Evolutionary conservation across 2,797 vertebrate genomes (phyloP), one percentile per base, ranked within the genome.

Genomic region (Sebastes hopkinsi): DNA sequence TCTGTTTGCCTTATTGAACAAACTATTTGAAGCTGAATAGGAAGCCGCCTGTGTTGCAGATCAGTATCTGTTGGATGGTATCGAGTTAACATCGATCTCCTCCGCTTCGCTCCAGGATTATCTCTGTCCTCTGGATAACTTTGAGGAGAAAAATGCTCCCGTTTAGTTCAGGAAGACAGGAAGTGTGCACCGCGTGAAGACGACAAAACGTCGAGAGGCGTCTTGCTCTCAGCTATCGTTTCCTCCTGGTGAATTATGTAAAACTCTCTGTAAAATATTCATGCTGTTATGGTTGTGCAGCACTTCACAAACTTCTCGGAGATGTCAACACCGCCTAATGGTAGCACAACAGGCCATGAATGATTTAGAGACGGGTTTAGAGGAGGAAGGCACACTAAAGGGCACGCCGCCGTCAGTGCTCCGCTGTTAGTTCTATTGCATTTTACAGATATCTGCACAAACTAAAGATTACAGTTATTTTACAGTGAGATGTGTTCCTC

Each of bases 231-330:
- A 4, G 2, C 46, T 58, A 50, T 80, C 75, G 4, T 55, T 74
- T 84, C 77, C 80, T 87, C 0, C 66, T 84, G 70, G 86, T 86
- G 85, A 83, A 86, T 81, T 66, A 46, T 69, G 73, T 64, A 56
- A 82, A 81, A 36, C 61, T 69, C 61, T 61, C 55, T 56, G 65
- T 91, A 16, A 89, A 91, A 90, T 89, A 92, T 90, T 91, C 27
- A 91, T 90, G 89, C 5, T 88, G 87, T 83, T 88, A 54, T 85
- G 84, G 71, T 85, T 81, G 83, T 27, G 58, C 54, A 77, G 74
- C 77, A 66, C 85, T 79, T 80, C 50, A 38, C 72, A 65, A 87
- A 64, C 67, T 80, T 81, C 77, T 79, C 58, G 0, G 72, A 80
- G 72, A 83, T 12, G 72, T 79, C 42, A 34, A 34, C 65, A 1